Percentiles rank a stretch among this genome's conserved stretches.
These are phyloP conservation scores for Acromyrmex echinatior DNA, from an alignment of 1,140 invertebrate species.

Conservation along the genomic window DNA sequence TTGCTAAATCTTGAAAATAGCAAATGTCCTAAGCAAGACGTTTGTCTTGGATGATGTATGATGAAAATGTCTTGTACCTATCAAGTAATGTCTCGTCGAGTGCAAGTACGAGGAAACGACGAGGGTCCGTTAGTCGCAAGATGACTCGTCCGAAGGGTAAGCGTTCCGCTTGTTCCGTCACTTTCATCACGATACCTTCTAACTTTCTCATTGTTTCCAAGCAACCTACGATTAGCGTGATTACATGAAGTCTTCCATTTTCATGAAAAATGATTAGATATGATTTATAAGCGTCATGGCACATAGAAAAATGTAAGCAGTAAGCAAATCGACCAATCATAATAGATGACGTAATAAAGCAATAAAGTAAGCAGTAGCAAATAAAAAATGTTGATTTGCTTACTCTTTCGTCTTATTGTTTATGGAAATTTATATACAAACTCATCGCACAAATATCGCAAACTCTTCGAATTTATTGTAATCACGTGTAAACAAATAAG, in stretches of 20 bases:
- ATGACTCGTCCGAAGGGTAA: conserved; percentile 75
- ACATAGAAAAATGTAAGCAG: too few species aligned
- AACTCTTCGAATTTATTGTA: not conserved
- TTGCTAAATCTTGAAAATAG: conserved; percentile 32
- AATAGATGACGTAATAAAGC: too few species aligned
- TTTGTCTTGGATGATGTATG: conserved; percentile 62
- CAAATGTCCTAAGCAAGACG: conserved; percentile 12
- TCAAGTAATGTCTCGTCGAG: conserved; percentile 71
- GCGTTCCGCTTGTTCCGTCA: conserved; percentile 56
- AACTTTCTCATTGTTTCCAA: conserved; percentile 77
- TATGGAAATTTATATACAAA: too few species aligned
- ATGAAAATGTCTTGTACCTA: conserved; percentile 73
- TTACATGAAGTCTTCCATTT: conserved; percentile 70
- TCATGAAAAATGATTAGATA: not conserved
- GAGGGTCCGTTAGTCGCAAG: conserved; percentile 78
- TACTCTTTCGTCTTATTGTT: too few species aligned
- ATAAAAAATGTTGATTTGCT: too few species aligned
- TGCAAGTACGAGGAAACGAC: conserved; percentile 61
- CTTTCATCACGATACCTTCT: conserved; percentile 44
- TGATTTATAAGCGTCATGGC: not conserved
- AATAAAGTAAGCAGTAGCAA: too few species aligned
- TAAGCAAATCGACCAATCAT: too few species aligned
- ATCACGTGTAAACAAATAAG: not conserved
- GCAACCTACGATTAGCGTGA: conserved; percentile 80
- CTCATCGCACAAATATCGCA: too few species aligned